Evolutionary conservation across 2,888 invertebrate genomes (phyloP).

Genomic region (Amiota minor): DNA sequence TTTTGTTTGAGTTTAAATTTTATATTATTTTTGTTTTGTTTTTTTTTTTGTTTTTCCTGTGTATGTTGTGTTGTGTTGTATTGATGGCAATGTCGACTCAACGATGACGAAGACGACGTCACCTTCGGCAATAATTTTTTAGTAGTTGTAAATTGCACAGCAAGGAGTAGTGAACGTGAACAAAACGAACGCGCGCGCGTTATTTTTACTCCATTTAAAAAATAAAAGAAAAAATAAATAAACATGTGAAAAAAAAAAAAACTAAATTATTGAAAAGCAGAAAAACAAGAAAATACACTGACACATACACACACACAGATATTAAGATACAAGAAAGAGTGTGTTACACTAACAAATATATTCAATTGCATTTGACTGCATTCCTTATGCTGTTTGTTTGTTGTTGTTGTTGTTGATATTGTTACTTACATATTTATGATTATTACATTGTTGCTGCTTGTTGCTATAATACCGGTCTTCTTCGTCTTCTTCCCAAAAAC

Average conservation of each 20-base stretch:
- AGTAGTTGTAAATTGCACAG: constrained; percentile 66
- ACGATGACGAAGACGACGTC: constrained; percentile 51
- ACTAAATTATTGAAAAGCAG: constrained; percentile 33
- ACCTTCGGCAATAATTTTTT: constrained; percentile 47
- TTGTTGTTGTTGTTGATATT: constrained; percentile 44
- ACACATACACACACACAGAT: not conserved
- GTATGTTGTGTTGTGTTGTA: not conserved
- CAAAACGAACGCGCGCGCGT: constrained; percentile 45
- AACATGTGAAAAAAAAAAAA: constrained; percentile 29
- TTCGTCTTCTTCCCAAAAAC: constrained; percentile 7
- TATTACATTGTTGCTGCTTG: constrained; percentile 38
- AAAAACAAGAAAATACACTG: constrained; percentile 33
- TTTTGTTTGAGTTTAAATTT: too few relatives aligned
- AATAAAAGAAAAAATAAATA: constrained; percentile 32
- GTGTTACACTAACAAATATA: not conserved
- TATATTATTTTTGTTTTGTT: too few relatives aligned
- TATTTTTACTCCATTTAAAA: constrained; percentile 39
- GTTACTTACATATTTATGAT: not conserved
- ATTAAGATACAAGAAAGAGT: not conserved
- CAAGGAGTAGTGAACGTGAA: constrained; percentile 58
- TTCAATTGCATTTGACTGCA: constrained; percentile 42
- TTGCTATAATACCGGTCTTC: constrained; percentile 57
- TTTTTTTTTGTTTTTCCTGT: not conserved
- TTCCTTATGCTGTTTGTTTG: constrained; percentile 28
- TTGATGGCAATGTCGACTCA: not conserved